A percentile compares a stretch with the other conserved stretches of the same genome.
Conservation (phyloP, 2,888 invertebrate species). For the Tipula helvola region DNA sequence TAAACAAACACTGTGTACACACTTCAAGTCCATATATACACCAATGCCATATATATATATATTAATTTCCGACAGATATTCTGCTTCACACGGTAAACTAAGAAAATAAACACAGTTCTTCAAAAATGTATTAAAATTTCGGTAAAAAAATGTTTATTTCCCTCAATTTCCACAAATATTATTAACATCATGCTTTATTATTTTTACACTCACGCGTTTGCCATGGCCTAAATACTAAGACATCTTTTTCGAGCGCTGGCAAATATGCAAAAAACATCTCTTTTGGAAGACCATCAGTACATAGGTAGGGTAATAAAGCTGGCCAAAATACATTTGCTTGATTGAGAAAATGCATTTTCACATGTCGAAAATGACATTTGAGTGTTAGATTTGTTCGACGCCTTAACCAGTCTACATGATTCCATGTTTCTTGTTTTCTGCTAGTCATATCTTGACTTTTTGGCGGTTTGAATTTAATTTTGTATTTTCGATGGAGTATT, state of each 20-base stretch:
- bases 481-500: neutral
- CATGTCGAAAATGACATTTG: slow-evolving; percentile 17
- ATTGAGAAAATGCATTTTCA: slow-evolving; percentile 21
- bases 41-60: too few relatives aligned
- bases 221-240: slow-evolving; percentile 16
- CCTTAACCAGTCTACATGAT: slow-evolving; percentile 16
- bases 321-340: slow-evolving; percentile 23
- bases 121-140: too few relatives aligned
- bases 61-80: too few relatives aligned
- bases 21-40: too few relatives aligned
- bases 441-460: slow-evolving; percentile 10
- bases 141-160: too few relatives aligned
- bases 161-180: too few relatives aligned
- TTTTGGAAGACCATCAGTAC: slow-evolving; percentile 18
- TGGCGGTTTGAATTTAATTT: slow-evolving; percentile 16
- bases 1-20: too few relatives aligned
- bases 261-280: slow-evolving; percentile 27
- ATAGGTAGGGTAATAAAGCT: slow-evolving; percentile 23
- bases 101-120: too few relatives aligned
- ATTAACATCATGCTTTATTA: too few relatives aligned
- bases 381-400: slow-evolving; percentile 18
- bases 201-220: too few relatives aligned
- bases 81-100: too few relatives aligned
- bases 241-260: slow-evolving; percentile 22
- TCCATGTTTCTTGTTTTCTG: slow-evolving; percentile 17